Conservation (phyloP, 1,140 invertebrate species). For the Nylanderia fulva region DNA sequence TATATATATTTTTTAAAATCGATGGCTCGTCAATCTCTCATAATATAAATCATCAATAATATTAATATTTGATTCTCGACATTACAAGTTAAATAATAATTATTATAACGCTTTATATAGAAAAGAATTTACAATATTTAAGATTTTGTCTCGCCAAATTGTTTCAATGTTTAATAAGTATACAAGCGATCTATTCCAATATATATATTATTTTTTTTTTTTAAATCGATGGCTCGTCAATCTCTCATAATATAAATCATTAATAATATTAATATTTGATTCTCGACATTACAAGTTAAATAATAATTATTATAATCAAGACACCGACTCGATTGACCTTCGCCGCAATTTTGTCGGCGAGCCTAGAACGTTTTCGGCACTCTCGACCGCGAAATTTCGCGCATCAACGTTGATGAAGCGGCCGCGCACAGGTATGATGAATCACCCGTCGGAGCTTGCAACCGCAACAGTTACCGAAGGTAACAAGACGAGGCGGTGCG, state of each 20-base stretch:
- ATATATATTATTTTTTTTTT: no score
- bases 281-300: not conserved
- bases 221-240: no score
- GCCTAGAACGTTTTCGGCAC: slow-evolving; percentile 9
- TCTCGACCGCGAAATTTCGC: slow-evolving; percentile 50
- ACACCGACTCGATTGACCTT: not conserved
- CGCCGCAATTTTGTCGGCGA: not conserved
- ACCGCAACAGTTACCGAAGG: slow-evolving; percentile 24
- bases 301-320: not conserved
- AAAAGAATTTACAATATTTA: not conserved
- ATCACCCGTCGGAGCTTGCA: slow-evolving; percentile 38
- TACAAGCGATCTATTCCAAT: not conserved
- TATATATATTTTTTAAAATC: no score
- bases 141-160: no score
- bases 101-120: not conserved
- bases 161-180: no score
- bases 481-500: slow-evolving; percentile 42
- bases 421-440: slow-evolving; percentile 32
- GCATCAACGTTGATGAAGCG: slow-evolving; percentile 55
- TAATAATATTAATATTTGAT: not conserved
- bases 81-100: no score
- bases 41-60: no score
- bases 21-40: no score
- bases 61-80: no score
- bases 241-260: no score